Evolutionary conservation across 2,113 vertebrate species (phyloP), one percentile per base, ranked within the genome.

Genomic region (Neogobius melanostomus): DNA sequence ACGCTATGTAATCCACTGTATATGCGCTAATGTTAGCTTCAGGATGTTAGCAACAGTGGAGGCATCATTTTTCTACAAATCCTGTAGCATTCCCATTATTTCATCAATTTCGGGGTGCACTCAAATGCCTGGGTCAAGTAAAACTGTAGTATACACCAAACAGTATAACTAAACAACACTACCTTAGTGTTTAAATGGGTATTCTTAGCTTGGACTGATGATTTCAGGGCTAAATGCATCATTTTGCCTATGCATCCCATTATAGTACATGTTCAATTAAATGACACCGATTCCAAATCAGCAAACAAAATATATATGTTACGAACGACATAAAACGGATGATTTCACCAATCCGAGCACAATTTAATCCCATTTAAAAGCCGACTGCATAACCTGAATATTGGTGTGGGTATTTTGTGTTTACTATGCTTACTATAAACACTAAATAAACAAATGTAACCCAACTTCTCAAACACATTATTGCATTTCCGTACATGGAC

Each of bases 21-120:
- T 17, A 71, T 76, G 50, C 12, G 51, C 44, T 69, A 76, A 53
- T 77, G 65, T 48, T 62, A 63, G 68, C 62, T 7, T 42, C 11
- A 12, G 1, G 6, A 11, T 11, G 2, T 8, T 7, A 42, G 14
- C 17, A 46, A 17, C 8, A 61, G 15, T 42, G 42, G 8, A 45
- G 7, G 36, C 42, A 61, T 45, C 7, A 61, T 16, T 61, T 44
- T 61, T 7, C 15, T 44, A 6, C 42, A 44, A 61, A 59, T 8
- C 11, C 21, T 36, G 6, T 14, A 21, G 6, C 11, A 10, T 59
- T 59, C 14, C 21, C 14, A 42, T 1, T 8, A 45, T 44, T 61
- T 21, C 7, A 42, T n/a, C 4, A 8, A 6, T 43, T 44, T 15
- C 44, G 14, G n/a, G 42, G 36, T 5, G 42, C 14, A 11, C 14